These are phyloP conservation scores for Leptothorax acervorum DNA, from an alignment of 2,888 invertebrate species.

Conservation along the genomic window DNA sequence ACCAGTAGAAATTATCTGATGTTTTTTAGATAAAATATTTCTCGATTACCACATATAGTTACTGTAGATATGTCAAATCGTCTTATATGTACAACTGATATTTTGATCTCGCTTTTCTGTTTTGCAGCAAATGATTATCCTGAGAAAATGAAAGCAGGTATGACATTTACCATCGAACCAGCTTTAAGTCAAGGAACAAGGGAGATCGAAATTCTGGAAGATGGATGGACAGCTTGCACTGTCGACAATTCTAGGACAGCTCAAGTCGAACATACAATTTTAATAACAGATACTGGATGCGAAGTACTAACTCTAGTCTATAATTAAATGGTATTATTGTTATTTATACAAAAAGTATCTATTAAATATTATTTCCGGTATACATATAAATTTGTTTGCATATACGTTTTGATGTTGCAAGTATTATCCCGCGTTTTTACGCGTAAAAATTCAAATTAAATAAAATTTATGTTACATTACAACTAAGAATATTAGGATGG, in stretches of 20 bases:
- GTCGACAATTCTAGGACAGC: constrained; percentile 93
- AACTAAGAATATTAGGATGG: constrained; percentile 17
- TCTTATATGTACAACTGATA: not conserved
- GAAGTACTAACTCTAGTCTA: constrained; percentile 89
- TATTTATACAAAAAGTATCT: constrained; percentile 42
- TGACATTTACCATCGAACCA: constrained; percentile 98
- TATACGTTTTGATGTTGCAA: not conserved
- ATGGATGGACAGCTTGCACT: constrained; percentile 97
- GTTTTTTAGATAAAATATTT: not conserved
- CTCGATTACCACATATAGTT: not conserved
- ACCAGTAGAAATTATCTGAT: not conserved
- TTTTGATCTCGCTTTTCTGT: not conserved
- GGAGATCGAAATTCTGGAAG: constrained; percentile 90
- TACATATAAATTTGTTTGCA: constrained; percentile 13
- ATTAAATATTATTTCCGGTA: constrained; percentile 62
- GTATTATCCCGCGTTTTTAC: not conserved
- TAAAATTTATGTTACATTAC: not conserved
- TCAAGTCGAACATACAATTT: constrained; percentile 96
- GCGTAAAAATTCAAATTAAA: not conserved
- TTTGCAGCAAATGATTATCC: constrained; percentile 88
- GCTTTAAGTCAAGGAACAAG: constrained; percentile 92
- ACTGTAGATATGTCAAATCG: not conserved
- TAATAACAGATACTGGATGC: constrained; percentile 92
- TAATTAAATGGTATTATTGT: not conserved
- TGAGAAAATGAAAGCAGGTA: constrained; percentile 93